Evolutionary conservation across 2,797 vertebrate species (phyloP).

Genomic region (Dromococcyx pavoninus): DNA sequence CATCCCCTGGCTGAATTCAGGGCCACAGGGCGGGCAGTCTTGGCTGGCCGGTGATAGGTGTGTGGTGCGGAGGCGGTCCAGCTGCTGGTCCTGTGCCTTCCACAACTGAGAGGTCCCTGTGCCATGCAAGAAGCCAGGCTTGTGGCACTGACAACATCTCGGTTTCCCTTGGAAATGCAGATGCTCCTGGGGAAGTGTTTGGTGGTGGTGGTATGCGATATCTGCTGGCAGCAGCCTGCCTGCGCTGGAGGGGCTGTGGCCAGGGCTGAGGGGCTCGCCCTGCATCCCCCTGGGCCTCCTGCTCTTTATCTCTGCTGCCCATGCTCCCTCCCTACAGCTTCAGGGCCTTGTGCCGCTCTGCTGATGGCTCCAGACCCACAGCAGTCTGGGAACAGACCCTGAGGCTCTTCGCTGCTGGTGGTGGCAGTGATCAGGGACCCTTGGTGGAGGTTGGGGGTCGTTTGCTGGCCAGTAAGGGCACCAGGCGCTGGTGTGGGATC

Average conservation of each 20-base stretch:
- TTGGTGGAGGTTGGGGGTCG: neutral
- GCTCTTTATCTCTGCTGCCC: constrained; percentile 10
- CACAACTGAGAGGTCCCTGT: neutral
- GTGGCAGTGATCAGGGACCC: rapidly evolving
- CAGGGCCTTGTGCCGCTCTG: neutral
- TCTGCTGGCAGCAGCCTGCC: constrained; percentile 20
- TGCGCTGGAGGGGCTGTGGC: neutral
- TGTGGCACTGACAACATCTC: neutral
- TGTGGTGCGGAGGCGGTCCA: neutral
- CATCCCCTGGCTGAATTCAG: neutral
- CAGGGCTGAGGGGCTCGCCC: constrained; percentile 27
- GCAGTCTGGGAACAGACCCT: neutral
- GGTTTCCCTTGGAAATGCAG: neutral
- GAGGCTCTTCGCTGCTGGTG: neutral
- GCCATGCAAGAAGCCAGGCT: neutral
- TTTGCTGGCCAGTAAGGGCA: neutral
- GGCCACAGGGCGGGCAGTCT: neutral
- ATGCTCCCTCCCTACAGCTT: neutral
- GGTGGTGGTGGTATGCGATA: neutral
- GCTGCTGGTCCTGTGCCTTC: rapidly evolving
- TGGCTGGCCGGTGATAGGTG: neutral
- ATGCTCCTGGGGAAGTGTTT: neutral
- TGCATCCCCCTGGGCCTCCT: neutral
- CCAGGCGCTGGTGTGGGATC: neutral
- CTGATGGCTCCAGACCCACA: neutral